These are phyloP conservation scores for Oeneis ivallda DNA, from an alignment of 2,888 invertebrate species.

Conservation along the genomic window DNA sequence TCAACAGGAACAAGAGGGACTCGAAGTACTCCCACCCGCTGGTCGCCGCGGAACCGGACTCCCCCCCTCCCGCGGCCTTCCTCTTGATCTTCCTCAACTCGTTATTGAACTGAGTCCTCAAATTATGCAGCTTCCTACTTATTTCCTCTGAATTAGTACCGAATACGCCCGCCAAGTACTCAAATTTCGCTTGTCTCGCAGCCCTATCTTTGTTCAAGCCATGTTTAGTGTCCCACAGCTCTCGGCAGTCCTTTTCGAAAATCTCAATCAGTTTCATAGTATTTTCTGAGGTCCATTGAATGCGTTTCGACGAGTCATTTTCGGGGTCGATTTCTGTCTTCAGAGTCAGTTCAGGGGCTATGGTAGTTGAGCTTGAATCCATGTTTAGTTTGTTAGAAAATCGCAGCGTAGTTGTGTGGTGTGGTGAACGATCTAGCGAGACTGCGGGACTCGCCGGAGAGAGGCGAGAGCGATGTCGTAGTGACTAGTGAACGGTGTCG, in stretches of 20 bases:
- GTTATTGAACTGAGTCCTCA: slow-evolving; percentile 70
- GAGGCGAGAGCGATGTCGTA: slow-evolving; percentile 65
- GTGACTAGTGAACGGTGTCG: slow-evolving; percentile 51
- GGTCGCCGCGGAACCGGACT: slow-evolving; percentile 41
- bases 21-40: slow-evolving; percentile 76
- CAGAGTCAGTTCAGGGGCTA: slow-evolving; percentile 56
- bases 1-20: slow-evolving; percentile 62
- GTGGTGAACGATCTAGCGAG: slow-evolving; percentile 72
- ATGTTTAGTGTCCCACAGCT: slow-evolving; percentile 68
- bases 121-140: slow-evolving; percentile 69
- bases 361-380: slow-evolving; percentile 62
- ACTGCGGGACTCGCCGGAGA: slow-evolving; percentile 64
- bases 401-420: slow-evolving; percentile 54
- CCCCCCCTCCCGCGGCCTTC: slow-evolving; percentile 48
- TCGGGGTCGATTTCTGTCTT: slow-evolving; percentile 33
- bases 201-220: slow-evolving; percentile 57
- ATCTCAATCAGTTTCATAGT: slow-evolving; percentile 64
- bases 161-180: slow-evolving; percentile 64
- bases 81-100: slow-evolving; percentile 71
- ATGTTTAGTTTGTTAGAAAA: slow-evolving; percentile 48
- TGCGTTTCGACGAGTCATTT: slow-evolving; percentile 52
- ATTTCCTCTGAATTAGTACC: slow-evolving; percentile 68
- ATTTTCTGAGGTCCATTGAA: slow-evolving; percentile 63
- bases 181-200: slow-evolving; percentile 57
- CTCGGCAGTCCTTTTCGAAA: slow-evolving; percentile 65